Conservation (phyloP, 2,888 invertebrate species). For the Drosophila kanekoi region DNA sequence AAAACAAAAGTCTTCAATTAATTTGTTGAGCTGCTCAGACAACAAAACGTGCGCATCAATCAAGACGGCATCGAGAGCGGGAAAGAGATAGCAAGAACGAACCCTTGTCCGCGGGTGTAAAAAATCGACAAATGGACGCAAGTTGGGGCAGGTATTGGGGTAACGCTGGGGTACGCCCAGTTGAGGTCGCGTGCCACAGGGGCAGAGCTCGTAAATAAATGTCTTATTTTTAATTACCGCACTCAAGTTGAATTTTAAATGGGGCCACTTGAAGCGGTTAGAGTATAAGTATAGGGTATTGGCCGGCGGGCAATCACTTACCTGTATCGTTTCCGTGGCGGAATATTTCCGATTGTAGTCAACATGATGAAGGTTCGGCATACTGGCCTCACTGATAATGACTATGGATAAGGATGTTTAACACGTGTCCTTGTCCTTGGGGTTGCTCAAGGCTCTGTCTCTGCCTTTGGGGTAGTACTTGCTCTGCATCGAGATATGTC, state of each 20-base stretch:
- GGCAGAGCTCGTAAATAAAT: slow-evolving; percentile 68
- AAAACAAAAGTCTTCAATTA: slow-evolving; percentile 66
- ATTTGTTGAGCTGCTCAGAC: slow-evolving; percentile 67
- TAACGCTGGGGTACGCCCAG: slow-evolving; percentile 11
- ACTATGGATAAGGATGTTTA: slow-evolving; percentile 64
- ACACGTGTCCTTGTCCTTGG: slow-evolving; percentile 67
- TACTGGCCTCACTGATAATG: slow-evolving; percentile 65
- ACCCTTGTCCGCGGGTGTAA: slow-evolving; percentile 41
- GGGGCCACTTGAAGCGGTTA: slow-evolving; percentile 13
- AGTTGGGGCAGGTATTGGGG: background rate
- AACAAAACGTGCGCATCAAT: slow-evolving; percentile 69
- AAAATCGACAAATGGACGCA: slow-evolving; percentile 42
- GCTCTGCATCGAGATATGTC: slow-evolving; percentile 66
- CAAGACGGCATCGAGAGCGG: slow-evolving; percentile 46
- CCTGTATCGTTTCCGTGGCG: slow-evolving; percentile 85
- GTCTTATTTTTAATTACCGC: slow-evolving; percentile 78
- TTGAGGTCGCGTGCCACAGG: slow-evolving; percentile 71
- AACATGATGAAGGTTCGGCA: slow-evolving; percentile 84
- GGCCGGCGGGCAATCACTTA: slow-evolving; percentile 61
- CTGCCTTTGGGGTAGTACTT: slow-evolving; percentile 31
- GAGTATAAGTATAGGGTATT: slow-evolving; percentile 1
- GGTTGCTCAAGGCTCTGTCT: slow-evolving; percentile 22
- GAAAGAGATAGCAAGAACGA: slow-evolving; percentile 7
- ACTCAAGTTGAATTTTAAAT: slow-evolving; percentile 67
- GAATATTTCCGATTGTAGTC: slow-evolving; percentile 85